Evolutionary conservation across 2,113 vertebrate species (phyloP).

Genomic region (Orycteropus afer): DNA sequence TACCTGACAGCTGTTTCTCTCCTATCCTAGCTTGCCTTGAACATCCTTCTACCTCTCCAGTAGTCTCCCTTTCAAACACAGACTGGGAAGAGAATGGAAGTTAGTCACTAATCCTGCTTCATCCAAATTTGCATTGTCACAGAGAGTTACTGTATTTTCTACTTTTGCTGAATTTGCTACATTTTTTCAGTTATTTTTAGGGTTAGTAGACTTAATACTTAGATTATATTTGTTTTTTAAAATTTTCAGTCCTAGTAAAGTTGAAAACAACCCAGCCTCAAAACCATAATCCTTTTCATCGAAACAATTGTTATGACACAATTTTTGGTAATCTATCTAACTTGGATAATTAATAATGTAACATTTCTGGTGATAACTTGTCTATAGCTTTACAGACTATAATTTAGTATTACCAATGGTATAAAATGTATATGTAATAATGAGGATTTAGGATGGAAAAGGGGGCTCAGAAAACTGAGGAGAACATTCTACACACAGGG

Average conservation of each 20-base stretch:
- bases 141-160: neutral
- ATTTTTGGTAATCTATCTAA: slow-evolving; percentile 24
- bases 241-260: slow-evolving; percentile 3
- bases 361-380: neutral
- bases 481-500: neutral
- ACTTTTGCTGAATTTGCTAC: neutral
- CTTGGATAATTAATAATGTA: neutral
- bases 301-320: neutral
- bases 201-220: neutral
- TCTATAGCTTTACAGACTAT: neutral
- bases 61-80: neutral
- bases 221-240: neutral
- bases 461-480: neutral
- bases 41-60: no score
- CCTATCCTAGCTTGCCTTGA: neutral
- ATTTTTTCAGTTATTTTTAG: neutral
- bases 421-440: neutral
- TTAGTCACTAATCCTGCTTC: neutral
- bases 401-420: neutral
- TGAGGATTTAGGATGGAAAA: neutral
- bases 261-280: neutral
- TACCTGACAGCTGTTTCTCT: accelerated
- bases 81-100: neutral
- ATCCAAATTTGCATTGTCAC: neutral
- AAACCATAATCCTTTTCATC: neutral